These are phyloP conservation scores for Ceyx cyanopectus DNA, from an alignment of 2,113 vertebrate genomes.

Conservation along the genomic window DNA sequence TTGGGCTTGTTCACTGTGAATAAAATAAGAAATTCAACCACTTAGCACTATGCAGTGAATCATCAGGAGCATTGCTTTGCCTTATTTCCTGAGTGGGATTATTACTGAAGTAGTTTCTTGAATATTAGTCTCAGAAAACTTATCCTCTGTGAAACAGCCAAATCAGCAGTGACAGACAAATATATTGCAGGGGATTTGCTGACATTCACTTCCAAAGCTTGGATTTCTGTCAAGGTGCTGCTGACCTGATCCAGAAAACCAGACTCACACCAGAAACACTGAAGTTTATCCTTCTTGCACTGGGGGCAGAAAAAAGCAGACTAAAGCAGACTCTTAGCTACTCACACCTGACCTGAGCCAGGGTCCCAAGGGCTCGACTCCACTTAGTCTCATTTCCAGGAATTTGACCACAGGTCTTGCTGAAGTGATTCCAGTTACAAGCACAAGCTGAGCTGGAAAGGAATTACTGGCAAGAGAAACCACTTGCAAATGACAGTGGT, in stretches of 20 bases:
- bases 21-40: not conserved
- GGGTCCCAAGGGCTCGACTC: not conserved
- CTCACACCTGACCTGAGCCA: not conserved
- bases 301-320: not conserved
- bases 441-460: not conserved
- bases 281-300: not conserved
- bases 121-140: not conserved
- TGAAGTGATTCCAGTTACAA: not conserved
- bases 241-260: not conserved
- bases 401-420: not conserved
- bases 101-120: not conserved
- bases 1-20: not conserved
- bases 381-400: not conserved
- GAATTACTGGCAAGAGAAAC: not conserved
- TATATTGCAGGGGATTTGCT: not conserved
- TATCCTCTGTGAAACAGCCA: not conserved
- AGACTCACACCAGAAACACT: not conserved
- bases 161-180: not conserved
- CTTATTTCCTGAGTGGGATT: not conserved
- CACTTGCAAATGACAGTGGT: not conserved
- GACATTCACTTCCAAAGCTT: not conserved
- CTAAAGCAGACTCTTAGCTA: not conserved
- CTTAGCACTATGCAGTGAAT: not conserved
- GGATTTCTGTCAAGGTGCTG: not conserved
- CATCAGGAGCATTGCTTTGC: not conserved